Evolutionary conservation across 30 jellyfish, hydroid and myxozoan genomes (phyloP).

Genomic region (Hydra vulgaris): DNA sequence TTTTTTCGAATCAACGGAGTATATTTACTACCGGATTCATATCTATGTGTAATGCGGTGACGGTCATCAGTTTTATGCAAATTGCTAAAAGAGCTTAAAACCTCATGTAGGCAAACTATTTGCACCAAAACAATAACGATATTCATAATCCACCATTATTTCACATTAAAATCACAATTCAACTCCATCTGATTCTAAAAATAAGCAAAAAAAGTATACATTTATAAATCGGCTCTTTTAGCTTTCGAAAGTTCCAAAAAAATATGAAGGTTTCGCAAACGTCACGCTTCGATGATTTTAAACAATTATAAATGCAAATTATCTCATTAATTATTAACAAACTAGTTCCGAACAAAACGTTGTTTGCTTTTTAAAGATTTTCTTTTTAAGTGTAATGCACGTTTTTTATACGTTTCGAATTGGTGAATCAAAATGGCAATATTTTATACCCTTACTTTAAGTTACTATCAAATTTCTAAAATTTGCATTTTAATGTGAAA

Average conservation of each 20-base stretch:
- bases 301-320: neutral
- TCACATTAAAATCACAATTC: neutral
- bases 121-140: neutral
- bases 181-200: neutral
- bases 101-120: neutral
- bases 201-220: neutral
- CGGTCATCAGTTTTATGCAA: neutral
- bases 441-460: too few species aligned
- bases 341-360: neutral
- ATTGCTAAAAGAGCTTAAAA: neutral
- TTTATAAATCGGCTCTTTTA: neutral
- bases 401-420: too few species aligned
- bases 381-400: too few species aligned
- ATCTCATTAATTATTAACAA: neutral
- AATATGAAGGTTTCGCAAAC: neutral
- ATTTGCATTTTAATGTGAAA: too few species aligned
- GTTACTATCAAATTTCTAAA: too few species aligned
- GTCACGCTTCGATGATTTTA: neutral
- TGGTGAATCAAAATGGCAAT: too few species aligned
- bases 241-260: neutral
- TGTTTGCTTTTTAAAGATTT: too few species aligned
- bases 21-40: neutral
- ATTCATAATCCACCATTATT: neutral
- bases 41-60: neutral
- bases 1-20: neutral